Base-by-base conservation (phyloP, 2,113 vertebrate species). In the Periophthalmus modestus region DNA sequence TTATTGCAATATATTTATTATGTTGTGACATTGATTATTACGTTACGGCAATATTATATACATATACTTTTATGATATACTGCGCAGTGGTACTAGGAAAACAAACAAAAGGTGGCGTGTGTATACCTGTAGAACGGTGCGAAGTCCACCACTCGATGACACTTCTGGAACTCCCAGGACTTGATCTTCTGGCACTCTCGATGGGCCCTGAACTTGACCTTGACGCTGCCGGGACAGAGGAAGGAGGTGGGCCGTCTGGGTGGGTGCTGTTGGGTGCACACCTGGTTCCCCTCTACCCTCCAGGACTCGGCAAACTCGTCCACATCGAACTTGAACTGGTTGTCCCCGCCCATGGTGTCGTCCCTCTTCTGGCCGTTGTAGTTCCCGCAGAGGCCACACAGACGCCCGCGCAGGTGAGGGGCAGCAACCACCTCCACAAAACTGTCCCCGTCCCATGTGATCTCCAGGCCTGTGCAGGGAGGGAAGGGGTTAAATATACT, bases 381-480 rank as follows among this genome's bases (percentile, higher is more conserved):
- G 92, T 99, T 99, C 52, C 98, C 98, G 66, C 98, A 99, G 0
- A 99, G 94, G 39, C 98, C 98, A 24, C 98, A 99, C 54, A 99
- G 95, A 66, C 91, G 97, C 65, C 96, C 96, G 7, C 96, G 96
- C 74, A 99, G 93, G 69, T 97, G 95, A 0, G 97, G 96, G 0
- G 96, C 96, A 0, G 98, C 98, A 81, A 95, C 97, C 13, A 99
- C 95, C 90, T 99, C 98, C 34, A 99, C 97, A 82, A 99, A 97
- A 84, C 98, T 99, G 94, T 99, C 97, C 34, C 98, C 98, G 70
- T 99, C 98, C 98, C 98, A 99, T 0, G 97, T 98, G 89, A 99
- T 97, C 93, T 97, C 97, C 88, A 99, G 87, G 71, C 98, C 98
- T 99, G 82, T 7, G 13, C 39, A 33, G 1, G 12, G 0, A 69